Conservation (phyloP, 2,113 vertebrate genomes). For the Axis porcinus region DNA sequence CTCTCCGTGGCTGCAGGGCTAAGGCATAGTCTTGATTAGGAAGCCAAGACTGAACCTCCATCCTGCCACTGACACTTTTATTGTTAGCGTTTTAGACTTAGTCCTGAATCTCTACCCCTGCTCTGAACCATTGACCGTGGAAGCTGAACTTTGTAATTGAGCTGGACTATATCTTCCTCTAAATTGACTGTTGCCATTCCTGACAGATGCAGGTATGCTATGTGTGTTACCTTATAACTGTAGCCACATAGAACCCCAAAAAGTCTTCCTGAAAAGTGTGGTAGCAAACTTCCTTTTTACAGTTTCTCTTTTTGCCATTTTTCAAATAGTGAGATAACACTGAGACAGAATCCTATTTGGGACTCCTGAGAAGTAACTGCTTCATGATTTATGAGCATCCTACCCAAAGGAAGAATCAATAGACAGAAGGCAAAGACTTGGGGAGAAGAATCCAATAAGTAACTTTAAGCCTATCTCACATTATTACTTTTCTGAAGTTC, state of each 20-base stretch:
- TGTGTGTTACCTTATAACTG: not conserved
- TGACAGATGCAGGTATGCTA: not conserved
- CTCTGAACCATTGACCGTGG: not conserved
- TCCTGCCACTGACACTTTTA: not conserved
- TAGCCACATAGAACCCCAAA: not conserved
- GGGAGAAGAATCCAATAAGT: conserved; percentile 65
- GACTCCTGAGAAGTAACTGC: not conserved
- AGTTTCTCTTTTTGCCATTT: not conserved
- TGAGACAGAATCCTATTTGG: not conserved
- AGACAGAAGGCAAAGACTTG: not conserved
- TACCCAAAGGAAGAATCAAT: conserved; percentile 50
- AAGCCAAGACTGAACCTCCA: not conserved
- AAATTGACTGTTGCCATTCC: not conserved
- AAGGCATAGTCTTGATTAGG: not conserved
- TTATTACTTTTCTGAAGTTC: conserved; percentile 39
- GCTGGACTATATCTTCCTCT: not conserved
- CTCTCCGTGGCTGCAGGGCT: not conserved
- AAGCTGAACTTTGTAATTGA: not conserved
- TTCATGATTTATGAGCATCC: conserved; percentile 59
- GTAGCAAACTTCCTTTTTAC: not conserved
- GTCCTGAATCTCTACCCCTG: not conserved
- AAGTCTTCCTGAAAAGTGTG: not conserved
- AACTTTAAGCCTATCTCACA: conserved; percentile 10
- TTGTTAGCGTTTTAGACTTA: not conserved
- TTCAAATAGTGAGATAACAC: not conserved